Base-by-base conservation (phyloP, 1,140 invertebrate species). In the Colletes gigas region DNA sequence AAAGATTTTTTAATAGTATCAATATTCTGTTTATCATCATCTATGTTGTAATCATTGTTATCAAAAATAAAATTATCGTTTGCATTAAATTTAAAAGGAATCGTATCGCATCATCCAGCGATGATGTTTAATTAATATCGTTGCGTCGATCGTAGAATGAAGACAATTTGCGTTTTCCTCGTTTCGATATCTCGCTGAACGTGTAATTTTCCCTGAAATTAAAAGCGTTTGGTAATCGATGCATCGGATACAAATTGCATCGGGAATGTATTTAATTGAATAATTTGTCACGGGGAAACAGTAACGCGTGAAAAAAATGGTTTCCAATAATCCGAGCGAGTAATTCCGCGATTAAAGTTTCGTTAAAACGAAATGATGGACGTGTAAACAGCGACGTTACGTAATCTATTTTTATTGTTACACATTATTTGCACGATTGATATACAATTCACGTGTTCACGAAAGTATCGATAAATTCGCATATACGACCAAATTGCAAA, bases 401-500 rank as follows among this genome's bases (percentile, higher is more conserved):
- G 9, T 19, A 6, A 4, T 12, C 44, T 50, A 8, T 50, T 67
- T 67, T 14, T 15, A 15, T 50, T 10, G 44, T 50, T 52, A 15
- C 65, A 50, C 19, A 50, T 67, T 67, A 67, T 67, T 67, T 44
- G 19, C 44, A 17, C 44, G 44, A 67, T 67, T 67, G 65, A 67
- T 21, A 44, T 19, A 14, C 9, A 50, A 19, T 67, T 50, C 44
- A 17, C 9, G n/a, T 67, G 6, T 9, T 67, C 44, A 12, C 17
- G 17, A 41, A 10, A 52, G 14, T 50, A 67, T 52, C 65, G n/a
- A 67, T 67, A 67, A 67, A 67, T 67, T 44, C 44, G 19, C 19
- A 14, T 50, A 21, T 5, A n/a, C 44, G 65, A 15, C 15, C 19
- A 67, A 21, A 67, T 52, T 50, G 44, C 44, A 19, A 21, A 50